phyloP scores from a whole-genome alignment of 2,113 vertebrate genomes.

The Passer montanus region DNA sequence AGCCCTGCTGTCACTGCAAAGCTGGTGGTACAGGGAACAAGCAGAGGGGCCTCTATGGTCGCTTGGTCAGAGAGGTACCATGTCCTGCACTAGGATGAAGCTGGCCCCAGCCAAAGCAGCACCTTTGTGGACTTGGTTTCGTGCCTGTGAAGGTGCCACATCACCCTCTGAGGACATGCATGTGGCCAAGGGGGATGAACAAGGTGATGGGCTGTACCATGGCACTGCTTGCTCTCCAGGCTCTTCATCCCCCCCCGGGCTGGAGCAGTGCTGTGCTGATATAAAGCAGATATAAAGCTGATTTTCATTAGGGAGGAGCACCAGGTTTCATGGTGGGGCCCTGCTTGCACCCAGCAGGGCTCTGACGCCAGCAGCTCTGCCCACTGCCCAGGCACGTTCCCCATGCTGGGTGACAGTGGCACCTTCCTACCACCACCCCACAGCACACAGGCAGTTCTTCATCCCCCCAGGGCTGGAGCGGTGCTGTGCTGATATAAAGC shows the following conservation, averaged over 20 bases:
- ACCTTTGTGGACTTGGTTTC: not conserved
- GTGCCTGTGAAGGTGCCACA: rapidly evolving
- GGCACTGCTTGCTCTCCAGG: not conserved
- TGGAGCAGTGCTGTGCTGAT: not conserved
- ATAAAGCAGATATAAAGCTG: constrained; percentile 42
- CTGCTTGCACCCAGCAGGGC: rapidly evolving
- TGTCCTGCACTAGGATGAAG: not conserved
- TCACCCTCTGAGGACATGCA: not conserved
- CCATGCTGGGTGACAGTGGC: not conserved
- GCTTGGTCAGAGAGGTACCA: rapidly evolving
- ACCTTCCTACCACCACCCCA: not conserved
- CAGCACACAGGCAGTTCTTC: rapidly evolving
- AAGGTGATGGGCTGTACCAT: not conserved
- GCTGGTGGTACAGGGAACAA: not conserved
- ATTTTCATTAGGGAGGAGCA: not conserved
- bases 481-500: not conserved
- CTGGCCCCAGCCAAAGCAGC: not conserved
- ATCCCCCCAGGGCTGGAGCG: not conserved
- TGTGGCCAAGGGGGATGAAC: rapidly evolving
- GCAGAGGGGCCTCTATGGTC: not conserved
- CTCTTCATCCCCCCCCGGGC: not conserved
- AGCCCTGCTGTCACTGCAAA: not conserved
- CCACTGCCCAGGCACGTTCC: rapidly evolving
- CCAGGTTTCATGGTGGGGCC: not conserved
- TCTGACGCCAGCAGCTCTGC: not conserved